Percentiles rank a stretch among this genome's conserved stretches.
phyloP scores from a whole-genome alignment of 2,797 vertebrate species.

The Eulemur rubriventer region DNA sequence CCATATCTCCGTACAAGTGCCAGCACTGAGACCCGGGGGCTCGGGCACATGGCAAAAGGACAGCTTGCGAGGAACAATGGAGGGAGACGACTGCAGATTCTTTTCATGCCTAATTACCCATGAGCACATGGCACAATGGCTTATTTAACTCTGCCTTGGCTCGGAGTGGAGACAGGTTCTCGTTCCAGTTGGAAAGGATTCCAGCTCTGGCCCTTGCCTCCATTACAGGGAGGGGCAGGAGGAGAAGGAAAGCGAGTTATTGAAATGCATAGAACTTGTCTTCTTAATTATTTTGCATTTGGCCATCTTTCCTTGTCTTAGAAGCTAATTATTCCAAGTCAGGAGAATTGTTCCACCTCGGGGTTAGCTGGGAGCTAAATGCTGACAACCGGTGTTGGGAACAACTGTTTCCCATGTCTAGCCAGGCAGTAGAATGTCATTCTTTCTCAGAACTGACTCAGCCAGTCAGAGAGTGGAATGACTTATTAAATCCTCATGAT shows the following conservation, averaged over 20 bases:
- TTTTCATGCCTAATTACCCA: slow-evolving; percentile 85
- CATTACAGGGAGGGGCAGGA: background rate
- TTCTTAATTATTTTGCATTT: slow-evolving; percentile 65
- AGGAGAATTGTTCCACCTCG: background rate
- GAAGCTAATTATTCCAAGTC: slow-evolving; percentile 24
- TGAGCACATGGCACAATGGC: slow-evolving; percentile 80
- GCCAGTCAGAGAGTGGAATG: background rate
- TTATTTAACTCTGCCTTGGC: slow-evolving; percentile 82
- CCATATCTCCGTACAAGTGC: slow-evolving; percentile 38
- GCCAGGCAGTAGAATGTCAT: background rate
- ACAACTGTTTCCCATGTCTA: background rate
- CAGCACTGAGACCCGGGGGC: slow-evolving; percentile 69
- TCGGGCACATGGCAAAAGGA: slow-evolving; percentile 69
- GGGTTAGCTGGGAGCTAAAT: background rate
- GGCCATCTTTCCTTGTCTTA: background rate
- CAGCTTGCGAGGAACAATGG: slow-evolving; percentile 65
- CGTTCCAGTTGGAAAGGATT: slow-evolving; percentile 78
- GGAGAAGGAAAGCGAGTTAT: slow-evolving; percentile 53
- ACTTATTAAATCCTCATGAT: background rate
- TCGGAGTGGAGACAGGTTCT: slow-evolving; percentile 72
- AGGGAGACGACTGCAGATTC: slow-evolving; percentile 76
- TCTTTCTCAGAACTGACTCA: slow-evolving; percentile 46
- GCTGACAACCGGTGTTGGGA: background rate
- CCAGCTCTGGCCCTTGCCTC: slow-evolving; percentile 58
- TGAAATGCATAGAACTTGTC: slow-evolving; percentile 38